These are phyloP conservation scores for Drosophila bipectinata DNA, from an alignment of 1,140 invertebrate species.

Conservation along the genomic window DNA sequence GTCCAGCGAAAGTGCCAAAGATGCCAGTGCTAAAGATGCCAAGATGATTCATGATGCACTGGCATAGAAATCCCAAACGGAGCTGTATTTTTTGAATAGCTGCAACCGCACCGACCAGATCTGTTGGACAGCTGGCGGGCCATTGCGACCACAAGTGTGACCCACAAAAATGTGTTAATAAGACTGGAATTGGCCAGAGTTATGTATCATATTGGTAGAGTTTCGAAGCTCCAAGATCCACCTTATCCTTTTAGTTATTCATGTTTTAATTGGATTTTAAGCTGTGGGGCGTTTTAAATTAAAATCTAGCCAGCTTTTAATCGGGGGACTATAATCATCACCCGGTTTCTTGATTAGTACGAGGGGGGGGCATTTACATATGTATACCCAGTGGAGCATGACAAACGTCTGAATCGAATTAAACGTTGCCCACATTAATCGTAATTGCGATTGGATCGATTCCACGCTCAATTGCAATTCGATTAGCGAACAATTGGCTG, in stretches of 20 bases:
- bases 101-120: slow-evolving; percentile 5
- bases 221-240: too few species aligned
- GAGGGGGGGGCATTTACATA: background rate
- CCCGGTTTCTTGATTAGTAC: background rate
- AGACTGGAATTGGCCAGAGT: background rate
- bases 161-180: background rate
- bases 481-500: slow-evolving; percentile 20
- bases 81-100: slow-evolving; percentile 31
- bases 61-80: slow-evolving; percentile 18
- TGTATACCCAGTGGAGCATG: slow-evolving; percentile 4
- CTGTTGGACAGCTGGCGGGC: slow-evolving; percentile 6
- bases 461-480: slow-evolving; percentile 33
- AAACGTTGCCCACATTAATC: slow-evolving; percentile 3
- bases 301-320: background rate
- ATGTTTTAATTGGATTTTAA: background rate
- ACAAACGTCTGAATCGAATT: slow-evolving; percentile 7
- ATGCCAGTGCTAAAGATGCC: background rate
- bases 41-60: slow-evolving; percentile 34
- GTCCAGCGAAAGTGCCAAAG: slow-evolving; percentile 22
- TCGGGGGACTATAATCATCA: background rate
- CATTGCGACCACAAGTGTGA: background rate
- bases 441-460: slow-evolving; percentile 25
- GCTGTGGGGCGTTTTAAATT: background rate
- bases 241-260: too few species aligned
- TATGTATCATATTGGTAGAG: background rate